phyloP scores from a whole-genome alignment of 1,140 invertebrate species.

The Caenorhabditis briggsae region DNA sequence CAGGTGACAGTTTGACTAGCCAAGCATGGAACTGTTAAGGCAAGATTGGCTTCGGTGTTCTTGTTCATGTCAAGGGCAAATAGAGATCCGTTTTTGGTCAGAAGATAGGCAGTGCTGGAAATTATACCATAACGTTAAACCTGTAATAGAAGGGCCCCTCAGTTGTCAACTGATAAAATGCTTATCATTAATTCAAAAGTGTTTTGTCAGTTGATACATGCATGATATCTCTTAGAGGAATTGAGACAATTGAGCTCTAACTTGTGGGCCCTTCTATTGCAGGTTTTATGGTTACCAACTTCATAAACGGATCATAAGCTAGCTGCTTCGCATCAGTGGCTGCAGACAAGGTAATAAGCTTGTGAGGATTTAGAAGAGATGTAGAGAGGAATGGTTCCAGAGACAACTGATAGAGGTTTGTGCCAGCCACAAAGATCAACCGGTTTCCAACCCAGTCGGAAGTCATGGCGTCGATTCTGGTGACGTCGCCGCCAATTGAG shows the following conservation, averaged over 20 bases:
- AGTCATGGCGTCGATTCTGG: conserved; percentile 75
- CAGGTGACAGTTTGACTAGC: conserved; percentile 75
- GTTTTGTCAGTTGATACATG: too few relatives aligned
- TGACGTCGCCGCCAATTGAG: conserved; percentile 72
- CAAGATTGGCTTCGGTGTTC: conserved; percentile 71
- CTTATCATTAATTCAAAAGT: too few relatives aligned
- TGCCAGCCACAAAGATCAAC: conserved; percentile 71
- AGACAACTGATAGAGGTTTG: conserved; percentile 58
- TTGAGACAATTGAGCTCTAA: too few relatives aligned
- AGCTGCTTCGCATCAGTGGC: conserved; percentile 77
- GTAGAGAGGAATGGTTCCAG: conserved; percentile 67
- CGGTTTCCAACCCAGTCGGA: conserved; percentile 76
- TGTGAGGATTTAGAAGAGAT: conserved; percentile 70
- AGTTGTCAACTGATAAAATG: too few relatives aligned
- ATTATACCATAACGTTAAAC: background rate
- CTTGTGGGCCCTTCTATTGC: too few relatives aligned
- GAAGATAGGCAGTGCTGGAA: conserved; percentile 76
- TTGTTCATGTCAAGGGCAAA: conserved; percentile 72
- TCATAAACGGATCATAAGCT: conserved; percentile 76
- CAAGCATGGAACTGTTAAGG: conserved; percentile 70
- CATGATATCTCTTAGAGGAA: too few relatives aligned
- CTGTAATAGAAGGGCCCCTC: too few relatives aligned
- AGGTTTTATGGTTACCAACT: conserved; percentile 61
- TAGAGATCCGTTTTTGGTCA: conserved; percentile 75
- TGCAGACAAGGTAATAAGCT: conserved; percentile 71